Evolutionary conservation across 2,113 vertebrate species (phyloP).

Genomic region (Synchiropus splendidus): DNA sequence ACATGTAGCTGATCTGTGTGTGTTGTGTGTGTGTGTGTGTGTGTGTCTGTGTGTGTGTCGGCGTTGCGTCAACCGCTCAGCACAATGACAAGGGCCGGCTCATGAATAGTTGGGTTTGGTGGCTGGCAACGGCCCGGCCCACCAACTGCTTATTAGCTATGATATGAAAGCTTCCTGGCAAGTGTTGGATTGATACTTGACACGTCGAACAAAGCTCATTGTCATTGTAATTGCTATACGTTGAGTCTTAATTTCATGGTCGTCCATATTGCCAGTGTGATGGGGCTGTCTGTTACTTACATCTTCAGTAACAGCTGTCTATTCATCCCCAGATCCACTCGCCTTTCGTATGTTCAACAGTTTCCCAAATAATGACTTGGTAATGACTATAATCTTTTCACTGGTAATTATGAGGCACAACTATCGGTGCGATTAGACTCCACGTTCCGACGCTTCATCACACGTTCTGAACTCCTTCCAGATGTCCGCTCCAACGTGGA

Average conservation of each 20-base stretch:
- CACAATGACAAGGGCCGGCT: slow-evolving; percentile 48
- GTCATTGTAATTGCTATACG: slow-evolving; percentile 67
- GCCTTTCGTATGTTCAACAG: slow-evolving; percentile 56
- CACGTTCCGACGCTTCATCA: slow-evolving; percentile 46
- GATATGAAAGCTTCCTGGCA: slow-evolving; percentile 65
- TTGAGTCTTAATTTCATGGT: slow-evolving; percentile 66
- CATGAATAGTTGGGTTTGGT: slow-evolving; percentile 56
- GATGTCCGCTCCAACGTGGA: slow-evolving; percentile 56
- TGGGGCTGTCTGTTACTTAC: slow-evolving; percentile 62
- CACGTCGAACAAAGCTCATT: slow-evolving; percentile 64
- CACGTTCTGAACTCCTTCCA: slow-evolving; percentile 38
- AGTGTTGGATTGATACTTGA: slow-evolving; percentile 67
- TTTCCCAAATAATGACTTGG: slow-evolving; percentile 76
- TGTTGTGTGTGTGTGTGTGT: slow-evolving; percentile 54
- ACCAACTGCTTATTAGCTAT: slow-evolving; percentile 64
- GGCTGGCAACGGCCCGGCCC: slow-evolving; percentile 49
- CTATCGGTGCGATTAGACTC: slow-evolving; percentile 54
- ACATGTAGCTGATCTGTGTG: slow-evolving; percentile 59
- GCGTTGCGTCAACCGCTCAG: slow-evolving; percentile 51
- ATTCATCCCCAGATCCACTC: slow-evolving; percentile 47
- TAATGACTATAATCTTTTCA: slow-evolving; percentile 78
- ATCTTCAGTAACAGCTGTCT: slow-evolving; percentile 69
- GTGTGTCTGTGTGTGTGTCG: slow-evolving; percentile 50
- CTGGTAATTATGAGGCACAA: slow-evolving; percentile 79
- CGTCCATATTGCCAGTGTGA: slow-evolving; percentile 61